A percentile compares a stretch with the other conserved stretches of the same genome.
phyloP scores from a whole-genome alignment of 2,888 invertebrate species.

The Nezara viridula region DNA sequence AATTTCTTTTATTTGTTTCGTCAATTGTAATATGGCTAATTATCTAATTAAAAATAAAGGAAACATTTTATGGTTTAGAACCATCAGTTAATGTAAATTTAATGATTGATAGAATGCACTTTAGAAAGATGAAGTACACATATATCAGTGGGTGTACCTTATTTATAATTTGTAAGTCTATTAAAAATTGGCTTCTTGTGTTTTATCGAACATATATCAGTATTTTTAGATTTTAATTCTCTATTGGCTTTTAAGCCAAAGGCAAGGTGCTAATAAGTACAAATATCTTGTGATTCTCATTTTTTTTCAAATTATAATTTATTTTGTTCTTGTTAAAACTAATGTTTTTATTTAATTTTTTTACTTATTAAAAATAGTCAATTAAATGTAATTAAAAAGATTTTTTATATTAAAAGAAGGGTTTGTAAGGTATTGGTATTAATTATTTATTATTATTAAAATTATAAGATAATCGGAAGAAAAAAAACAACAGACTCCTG shows the following conservation, averaged over 20 bases:
- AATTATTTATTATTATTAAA: slow-evolving; percentile 1
- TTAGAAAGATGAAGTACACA: neutral
- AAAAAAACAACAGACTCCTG: neutral
- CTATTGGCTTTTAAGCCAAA: neutral
- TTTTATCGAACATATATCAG: slow-evolving; percentile 2
- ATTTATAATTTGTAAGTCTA: neutral
- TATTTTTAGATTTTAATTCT: slow-evolving; percentile 19
- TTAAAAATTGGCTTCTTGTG: neutral
- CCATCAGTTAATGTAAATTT: neutral
- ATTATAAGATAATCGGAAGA: neutral
- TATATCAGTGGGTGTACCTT: neutral
- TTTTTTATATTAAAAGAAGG: neutral
- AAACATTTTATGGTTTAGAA: neutral
- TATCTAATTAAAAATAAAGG: too few species aligned
- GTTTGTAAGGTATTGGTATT: neutral
- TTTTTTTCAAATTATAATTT: neutral
- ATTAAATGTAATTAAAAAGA: slow-evolving; percentile 9
- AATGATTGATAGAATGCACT: neutral
- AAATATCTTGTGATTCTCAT: slow-evolving; percentile 41
- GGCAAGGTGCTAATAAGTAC: slow-evolving; percentile 8
- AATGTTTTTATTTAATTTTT: neutral
- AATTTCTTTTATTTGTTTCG: too few species aligned
- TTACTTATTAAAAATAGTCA: neutral
- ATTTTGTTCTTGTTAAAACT: neutral
- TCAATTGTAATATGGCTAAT: too few species aligned